phyloP scores from a whole-genome alignment of 1,140 invertebrate genomes.

The Diuraphis noxia region DNA sequence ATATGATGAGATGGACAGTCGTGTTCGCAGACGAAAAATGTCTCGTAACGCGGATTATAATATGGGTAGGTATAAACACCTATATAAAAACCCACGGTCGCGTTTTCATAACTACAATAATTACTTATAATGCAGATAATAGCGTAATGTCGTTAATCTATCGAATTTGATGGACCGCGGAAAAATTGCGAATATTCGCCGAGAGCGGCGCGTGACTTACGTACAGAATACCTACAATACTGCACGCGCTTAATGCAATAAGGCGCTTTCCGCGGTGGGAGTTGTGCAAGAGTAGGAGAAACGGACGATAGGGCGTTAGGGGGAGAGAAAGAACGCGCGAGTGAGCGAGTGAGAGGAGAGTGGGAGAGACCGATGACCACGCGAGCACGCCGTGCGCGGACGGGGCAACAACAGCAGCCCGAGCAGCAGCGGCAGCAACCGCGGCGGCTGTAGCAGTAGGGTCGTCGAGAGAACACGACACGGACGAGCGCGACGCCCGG shows the following conservation, averaged over 20 bases:
- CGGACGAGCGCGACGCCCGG: slow-evolving; percentile 43
- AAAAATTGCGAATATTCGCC: not conserved
- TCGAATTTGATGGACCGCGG: not conserved
- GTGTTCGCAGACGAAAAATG: not conserved
- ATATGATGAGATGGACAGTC: not conserved
- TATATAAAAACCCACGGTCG: not conserved
- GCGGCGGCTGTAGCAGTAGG: slow-evolving; percentile 8
- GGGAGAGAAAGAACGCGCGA: not conserved
- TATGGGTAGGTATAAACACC: too few species aligned
- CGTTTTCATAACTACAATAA: not conserved
- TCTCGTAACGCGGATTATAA: too few species aligned
- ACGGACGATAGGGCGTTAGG: not conserved
- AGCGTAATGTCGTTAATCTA: not conserved
- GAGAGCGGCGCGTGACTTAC: not conserved
- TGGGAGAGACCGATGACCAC: slow-evolving; percentile 28
- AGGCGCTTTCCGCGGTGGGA: not conserved
- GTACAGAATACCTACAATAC: too few species aligned
- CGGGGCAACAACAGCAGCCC: not conserved
- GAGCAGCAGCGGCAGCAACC: not conserved
- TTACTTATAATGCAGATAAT: too few species aligned
- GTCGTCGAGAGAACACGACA: slow-evolving; percentile 5
- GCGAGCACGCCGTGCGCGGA: not conserved
- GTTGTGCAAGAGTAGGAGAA: not conserved
- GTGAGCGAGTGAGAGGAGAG: not conserved
- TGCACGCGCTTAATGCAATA: not conserved